Conservation (phyloP, 2,113 vertebrate genomes). For the Callipepla squamata region DNA sequence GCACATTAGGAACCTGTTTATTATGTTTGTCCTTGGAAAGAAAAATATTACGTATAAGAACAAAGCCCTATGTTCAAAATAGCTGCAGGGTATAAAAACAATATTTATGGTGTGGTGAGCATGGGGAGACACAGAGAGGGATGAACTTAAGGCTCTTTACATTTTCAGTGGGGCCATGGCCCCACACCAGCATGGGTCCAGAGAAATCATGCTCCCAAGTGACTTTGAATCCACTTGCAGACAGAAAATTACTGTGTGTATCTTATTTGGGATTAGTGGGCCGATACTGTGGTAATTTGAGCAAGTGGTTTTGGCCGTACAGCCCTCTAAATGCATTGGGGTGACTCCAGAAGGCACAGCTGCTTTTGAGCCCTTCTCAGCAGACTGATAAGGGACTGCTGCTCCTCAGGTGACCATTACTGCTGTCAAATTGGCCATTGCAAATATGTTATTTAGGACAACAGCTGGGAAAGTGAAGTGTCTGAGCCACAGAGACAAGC, state of each 20-base stretch:
- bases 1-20: neutral
- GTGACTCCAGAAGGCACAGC: neutral
- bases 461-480: neutral
- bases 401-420: neutral
- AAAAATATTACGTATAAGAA: neutral
- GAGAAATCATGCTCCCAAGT: neutral
- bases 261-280: neutral
- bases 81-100: neutral
- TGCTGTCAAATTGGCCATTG: neutral
- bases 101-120: neutral
- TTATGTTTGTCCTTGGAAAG: neutral
- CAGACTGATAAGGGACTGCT: neutral
- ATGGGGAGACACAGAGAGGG: neutral
- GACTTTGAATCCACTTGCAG: neutral
- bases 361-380: neutral
- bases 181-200: neutral
- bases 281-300: neutral
- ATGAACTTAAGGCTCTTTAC: neutral
- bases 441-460: neutral
- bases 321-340: neutral
- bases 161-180: neutral
- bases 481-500: neutral
- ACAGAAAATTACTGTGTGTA: neutral
- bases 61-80: neutral
- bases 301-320: rapidly evolving